Evolutionary conservation across 2,113 vertebrate genomes (phyloP), one percentile per base, ranked within the genome.

Genomic region (Podarcis muralis): DNA sequence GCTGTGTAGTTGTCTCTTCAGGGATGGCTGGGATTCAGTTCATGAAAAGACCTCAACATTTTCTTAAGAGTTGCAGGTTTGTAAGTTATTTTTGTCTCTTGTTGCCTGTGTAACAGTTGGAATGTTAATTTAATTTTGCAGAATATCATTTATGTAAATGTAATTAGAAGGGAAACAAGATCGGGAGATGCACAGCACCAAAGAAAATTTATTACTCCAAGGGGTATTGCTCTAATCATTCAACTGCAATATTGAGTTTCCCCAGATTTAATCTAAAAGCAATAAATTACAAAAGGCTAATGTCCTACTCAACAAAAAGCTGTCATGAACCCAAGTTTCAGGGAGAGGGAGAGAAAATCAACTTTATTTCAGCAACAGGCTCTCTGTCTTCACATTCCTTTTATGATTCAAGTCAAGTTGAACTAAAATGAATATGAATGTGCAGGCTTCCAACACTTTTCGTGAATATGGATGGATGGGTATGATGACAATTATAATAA

Each of bases 91-190:
- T 96, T 97, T 97, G 96, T 96, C 96, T 97, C 97, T 97, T 96
- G 95, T 97, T 97, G 95, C 95, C 93, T 95, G 96, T 92, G 92
- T 97, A 96, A 97, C 96, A 96, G 97, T 97, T 98, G 96, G 96
- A 97, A 97, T 96, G 96, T 97, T 98, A 97, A 98, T 98, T 98
- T 97, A 97, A 98, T 98, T 98, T 97, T 97, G 97, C 96, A 97
- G 97, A 98, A 97, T 98, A 98, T 98, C 96, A 98, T 98, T 99
- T 99, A 99, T 99, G 98, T 98, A 99, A 99, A 99, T 99, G 98
- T 98, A 98, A 99, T 99, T 99, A 98, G 98, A 97, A 97, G 92
- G 97, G 98, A 98, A 98, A 98, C 98, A 98, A 96, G 98, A 99
- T 98, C 97, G 95, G 92, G 96, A 97, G 97, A 98, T 96, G 94